Percentiles rank a stretch among this genome's conserved stretches.
phyloP scores from a whole-genome alignment of 1,140 invertebrate genomes.

The Conopomorpha cramerella region DNA sequence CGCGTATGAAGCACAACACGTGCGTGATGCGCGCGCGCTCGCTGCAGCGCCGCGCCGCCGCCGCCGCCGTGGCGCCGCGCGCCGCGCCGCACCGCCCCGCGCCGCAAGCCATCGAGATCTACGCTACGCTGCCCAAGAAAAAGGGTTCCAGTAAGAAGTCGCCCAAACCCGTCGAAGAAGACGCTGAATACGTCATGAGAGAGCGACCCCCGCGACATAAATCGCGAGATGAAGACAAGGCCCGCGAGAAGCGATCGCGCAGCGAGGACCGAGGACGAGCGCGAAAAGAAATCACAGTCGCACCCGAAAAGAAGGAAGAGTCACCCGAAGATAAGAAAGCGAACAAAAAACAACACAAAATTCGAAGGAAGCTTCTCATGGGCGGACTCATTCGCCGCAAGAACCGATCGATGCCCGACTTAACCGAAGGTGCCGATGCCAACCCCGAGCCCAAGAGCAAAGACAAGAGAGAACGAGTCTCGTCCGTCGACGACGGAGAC shows the following conservation, averaged over 20 bases:
- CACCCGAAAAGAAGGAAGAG: conserved; percentile 67
- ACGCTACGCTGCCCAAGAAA: conserved; percentile 89
- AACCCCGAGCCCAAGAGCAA: conserved; percentile 38
- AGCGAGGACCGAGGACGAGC: conserved; percentile 82
- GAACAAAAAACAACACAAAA: conserved; percentile 89
- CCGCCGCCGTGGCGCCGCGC: conserved; percentile 71
- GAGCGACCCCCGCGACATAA: conserved; percentile 69
- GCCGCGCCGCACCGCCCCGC: conserved; percentile 72
- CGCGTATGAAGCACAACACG: conserved; percentile 92
- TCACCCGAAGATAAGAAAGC: conserved; percentile 70
- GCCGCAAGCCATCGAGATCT: conserved; percentile 79
- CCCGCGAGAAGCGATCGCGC: conserved; percentile 77
- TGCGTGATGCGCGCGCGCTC: conserved; percentile 89
- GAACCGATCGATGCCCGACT: conserved; percentile 89
- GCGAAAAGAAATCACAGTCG: conserved; percentile 69
- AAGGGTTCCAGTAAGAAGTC: conserved; percentile 72
- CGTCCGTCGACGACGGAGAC: conserved; percentile 75
- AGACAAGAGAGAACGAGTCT: conserved; percentile 53
- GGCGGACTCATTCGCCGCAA: conserved; percentile 86
- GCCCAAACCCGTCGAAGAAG: conserved; percentile 68
- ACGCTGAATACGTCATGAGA: conserved; percentile 68
- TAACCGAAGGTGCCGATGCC: conserved; percentile 70
- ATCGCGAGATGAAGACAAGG: conserved; percentile 72
- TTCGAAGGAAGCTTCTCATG: conserved; percentile 85
- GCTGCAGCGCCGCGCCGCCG: conserved; percentile 78